Conservation (phyloP, 1,140 invertebrate species). For the Sogatella furcifera region DNA sequence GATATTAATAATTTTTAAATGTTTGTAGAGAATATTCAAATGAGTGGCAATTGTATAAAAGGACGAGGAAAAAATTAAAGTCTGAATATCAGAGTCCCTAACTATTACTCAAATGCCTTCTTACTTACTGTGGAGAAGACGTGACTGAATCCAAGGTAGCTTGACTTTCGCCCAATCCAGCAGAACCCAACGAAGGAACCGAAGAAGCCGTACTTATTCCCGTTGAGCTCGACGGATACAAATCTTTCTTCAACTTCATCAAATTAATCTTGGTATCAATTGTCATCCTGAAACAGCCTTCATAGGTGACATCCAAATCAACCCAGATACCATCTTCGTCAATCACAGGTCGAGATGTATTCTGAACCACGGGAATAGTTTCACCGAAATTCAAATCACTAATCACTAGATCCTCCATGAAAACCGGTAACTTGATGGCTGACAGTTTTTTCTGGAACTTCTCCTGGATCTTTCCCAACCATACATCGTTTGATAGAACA, state of each 20-base stretch:
- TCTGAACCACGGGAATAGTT: slow-evolving; percentile 62
- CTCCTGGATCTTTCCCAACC: slow-evolving; percentile 50
- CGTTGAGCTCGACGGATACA: background rate
- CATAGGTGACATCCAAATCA: slow-evolving; percentile 82
- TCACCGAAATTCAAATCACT: slow-evolving; percentile 66
- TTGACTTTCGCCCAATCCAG: background rate
- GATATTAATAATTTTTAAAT: no score
- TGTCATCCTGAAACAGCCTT: slow-evolving; percentile 77
- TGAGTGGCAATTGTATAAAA: no score
- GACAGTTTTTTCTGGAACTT: slow-evolving; percentile 78
- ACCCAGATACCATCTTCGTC: slow-evolving; percentile 80
- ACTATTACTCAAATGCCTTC: no score
- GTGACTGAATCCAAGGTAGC: background rate
- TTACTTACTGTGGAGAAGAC: background rate
- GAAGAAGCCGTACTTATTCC: slow-evolving; percentile 10
- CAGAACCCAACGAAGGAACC: no score
- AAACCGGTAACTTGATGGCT: slow-evolving; percentile 77
- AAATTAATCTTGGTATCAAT: slow-evolving; percentile 94
- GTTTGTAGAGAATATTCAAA: no score
- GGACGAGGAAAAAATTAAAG: no score
- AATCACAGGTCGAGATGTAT: slow-evolving; percentile 57
- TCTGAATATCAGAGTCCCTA: no score
- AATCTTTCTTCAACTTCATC: slow-evolving; percentile 54
- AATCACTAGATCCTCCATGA: slow-evolving; percentile 73
- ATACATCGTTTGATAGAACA: slow-evolving; percentile 51